A percentile compares a stretch with the other conserved stretches of the same genome.
phyloP scores from a whole-genome alignment of 1,140 invertebrate genomes.

The Acromyrmex charruanus region DNA sequence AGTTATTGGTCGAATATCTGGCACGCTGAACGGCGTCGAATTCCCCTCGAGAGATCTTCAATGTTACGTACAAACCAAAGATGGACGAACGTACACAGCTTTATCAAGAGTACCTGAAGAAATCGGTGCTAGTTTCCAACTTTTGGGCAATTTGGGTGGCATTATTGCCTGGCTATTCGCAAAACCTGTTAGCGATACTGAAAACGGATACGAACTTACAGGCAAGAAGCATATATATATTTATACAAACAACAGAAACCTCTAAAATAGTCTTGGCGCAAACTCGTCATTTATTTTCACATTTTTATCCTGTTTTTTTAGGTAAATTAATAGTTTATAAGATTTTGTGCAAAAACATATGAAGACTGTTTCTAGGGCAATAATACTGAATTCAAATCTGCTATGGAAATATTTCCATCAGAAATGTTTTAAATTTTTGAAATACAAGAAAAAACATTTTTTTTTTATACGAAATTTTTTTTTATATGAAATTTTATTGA shows the following conservation, averaged over 20 bases:
- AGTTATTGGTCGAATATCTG: slow-evolving; percentile 94
- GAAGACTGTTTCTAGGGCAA: too few species aligned
- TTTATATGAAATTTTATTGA: too few species aligned
- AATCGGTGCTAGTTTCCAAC: slow-evolving; percentile 93
- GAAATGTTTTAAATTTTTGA: too few species aligned
- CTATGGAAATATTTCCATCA: too few species aligned
- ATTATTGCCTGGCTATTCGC: slow-evolving; percentile 97
- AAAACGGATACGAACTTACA: slow-evolving; percentile 95
- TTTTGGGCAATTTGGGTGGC: slow-evolving; percentile 92
- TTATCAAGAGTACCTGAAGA: slow-evolving; percentile 92
- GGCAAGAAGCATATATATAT: slow-evolving; percentile 84
- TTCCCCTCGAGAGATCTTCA: slow-evolving; percentile 94
- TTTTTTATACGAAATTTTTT: too few species aligned
- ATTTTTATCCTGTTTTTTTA: not conserved
- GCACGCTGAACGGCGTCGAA: slow-evolving; percentile 91
- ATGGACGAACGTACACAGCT: slow-evolving; percentile 96
- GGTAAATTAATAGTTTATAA: not conserved
- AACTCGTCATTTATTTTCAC: not conserved
- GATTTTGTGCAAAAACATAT: too few species aligned
- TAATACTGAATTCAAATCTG: too few species aligned
- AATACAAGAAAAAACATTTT: too few species aligned
- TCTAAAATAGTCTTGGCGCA: not conserved
- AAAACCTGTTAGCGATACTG: slow-evolving; percentile 90
- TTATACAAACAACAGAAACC: not conserved
- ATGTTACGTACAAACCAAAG: slow-evolving; percentile 95